Evolutionary conservation across 2,797 vertebrate genomes (phyloP).

Genomic region (Xiphophorus birchmanni): DNA sequence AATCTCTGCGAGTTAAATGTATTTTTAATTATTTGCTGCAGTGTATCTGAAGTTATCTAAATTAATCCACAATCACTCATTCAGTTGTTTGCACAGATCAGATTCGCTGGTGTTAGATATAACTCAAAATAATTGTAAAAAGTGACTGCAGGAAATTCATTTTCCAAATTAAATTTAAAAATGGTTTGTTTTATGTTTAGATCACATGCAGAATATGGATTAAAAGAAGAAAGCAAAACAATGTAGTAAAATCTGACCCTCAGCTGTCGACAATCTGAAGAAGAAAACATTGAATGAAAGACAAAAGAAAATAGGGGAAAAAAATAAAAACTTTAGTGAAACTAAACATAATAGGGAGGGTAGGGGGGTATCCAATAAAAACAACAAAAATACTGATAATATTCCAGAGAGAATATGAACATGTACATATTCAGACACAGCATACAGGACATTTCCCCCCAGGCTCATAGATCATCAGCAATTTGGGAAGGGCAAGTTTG

Average conservation of each 20-base stretch:
- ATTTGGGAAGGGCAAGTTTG: conserved; percentile 65
- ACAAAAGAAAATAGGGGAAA: conserved; percentile 60
- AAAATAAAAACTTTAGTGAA: not conserved
- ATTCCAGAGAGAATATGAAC: not conserved
- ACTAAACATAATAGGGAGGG: conserved; percentile 18
- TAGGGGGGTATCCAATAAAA: conserved; percentile 33
- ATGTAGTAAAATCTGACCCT: conserved; percentile 12
- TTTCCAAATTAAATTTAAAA: not conserved
- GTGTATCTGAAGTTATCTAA: not conserved
- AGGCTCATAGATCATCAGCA: conserved; percentile 60
- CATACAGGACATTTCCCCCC: conserved; percentile 55
- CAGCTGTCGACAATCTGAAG: conserved; percentile 42
- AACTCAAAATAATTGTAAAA: not conserved
- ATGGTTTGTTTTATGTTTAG: not conserved
- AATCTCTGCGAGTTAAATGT: not conserved
- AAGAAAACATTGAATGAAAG: conserved; percentile 29
- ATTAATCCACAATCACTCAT: not conserved
- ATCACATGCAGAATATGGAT: not conserved
- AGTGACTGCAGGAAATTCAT: not conserved
- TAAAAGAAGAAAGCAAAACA: not conserved
- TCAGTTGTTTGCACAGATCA: not conserved
- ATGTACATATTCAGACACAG: conserved; percentile 9
- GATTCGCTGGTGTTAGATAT: not conserved
- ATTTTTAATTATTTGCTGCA: not conserved
- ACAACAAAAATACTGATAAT: conserved; percentile 34